Percentiles rank a stretch among this genome's conserved stretches.
Evolutionary conservation across 2,797 vertebrate genomes (phyloP).

Genomic region (Setipinna tenuifilis): DNA sequence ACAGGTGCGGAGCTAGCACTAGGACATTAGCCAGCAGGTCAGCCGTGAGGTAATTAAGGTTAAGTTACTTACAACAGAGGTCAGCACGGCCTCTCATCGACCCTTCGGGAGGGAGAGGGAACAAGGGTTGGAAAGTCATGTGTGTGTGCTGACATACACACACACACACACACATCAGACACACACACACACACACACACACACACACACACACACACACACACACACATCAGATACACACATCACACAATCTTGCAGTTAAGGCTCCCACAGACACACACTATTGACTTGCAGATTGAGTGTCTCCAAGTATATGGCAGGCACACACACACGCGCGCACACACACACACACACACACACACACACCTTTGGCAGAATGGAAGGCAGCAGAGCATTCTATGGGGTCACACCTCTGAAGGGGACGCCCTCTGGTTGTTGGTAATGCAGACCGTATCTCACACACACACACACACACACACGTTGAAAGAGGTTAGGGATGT

Average conservation of each 20-base stretch:
- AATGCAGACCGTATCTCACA: neutral
- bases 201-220: conserved; percentile 7
- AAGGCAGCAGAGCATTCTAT: neutral
- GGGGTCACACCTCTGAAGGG: conserved; percentile 4
- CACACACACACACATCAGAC: conserved; percentile 59
- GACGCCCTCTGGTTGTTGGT: neutral
- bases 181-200: neutral
- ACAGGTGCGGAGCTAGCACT: too few species aligned
- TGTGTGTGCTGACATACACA: conserved; percentile 26
- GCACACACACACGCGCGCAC: conserved; percentile 39
- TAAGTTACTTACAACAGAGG: conserved; percentile 60
- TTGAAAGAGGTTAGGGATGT: neutral
- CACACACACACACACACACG: too few species aligned
- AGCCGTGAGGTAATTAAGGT: conserved; percentile 45
- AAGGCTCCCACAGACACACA: conserved; percentile 65
- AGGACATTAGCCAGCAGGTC: too few species aligned
- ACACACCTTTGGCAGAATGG: neutral
- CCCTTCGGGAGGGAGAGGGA: too few species aligned
- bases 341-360: conserved; percentile 10
- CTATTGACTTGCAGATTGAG: conserved; percentile 73
- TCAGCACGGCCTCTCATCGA: conserved; percentile 43
- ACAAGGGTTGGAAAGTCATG: too few species aligned
- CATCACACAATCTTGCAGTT: neutral
- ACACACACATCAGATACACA: conserved; percentile 18
- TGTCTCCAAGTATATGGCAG: conserved; percentile 57